phyloP scores from a whole-genome alignment of 2,797 vertebrate genomes.

The Pseudochaenichthys georgianus region DNA sequence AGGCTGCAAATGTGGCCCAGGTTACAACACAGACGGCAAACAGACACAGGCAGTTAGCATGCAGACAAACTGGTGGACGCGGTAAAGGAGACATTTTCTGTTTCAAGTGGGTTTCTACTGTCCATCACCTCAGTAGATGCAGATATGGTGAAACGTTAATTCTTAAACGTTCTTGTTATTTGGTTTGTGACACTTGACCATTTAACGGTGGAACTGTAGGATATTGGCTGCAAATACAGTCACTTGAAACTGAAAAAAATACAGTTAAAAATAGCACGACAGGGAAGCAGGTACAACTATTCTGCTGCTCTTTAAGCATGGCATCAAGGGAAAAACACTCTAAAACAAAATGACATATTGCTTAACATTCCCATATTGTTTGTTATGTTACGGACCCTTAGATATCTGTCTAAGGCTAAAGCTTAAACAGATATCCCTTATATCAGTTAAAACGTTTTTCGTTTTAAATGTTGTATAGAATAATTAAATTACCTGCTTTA shows the following conservation, averaged over 20 bases:
- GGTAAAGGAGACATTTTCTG: conserved; percentile 63
- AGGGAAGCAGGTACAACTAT: conserved; percentile 40
- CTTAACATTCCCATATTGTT: conserved; percentile 15
- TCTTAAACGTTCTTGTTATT: conserved; percentile 24
- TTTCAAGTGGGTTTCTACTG: conserved; percentile 57
- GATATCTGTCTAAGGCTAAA: neutral
- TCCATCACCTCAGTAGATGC: conserved; percentile 29
- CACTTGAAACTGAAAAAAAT: conserved; percentile 65
- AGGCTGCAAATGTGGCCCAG: conserved; percentile 70
- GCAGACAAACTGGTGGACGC: conserved; percentile 77
- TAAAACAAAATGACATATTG: conserved; percentile 31
- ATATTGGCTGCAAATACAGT: conserved; percentile 30
- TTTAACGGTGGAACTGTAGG: conserved; percentile 3
- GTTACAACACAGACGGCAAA: conserved; percentile 71
- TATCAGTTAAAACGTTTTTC: conserved; percentile 5
- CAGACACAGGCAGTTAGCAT: conserved; percentile 85
- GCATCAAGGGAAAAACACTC: conserved; percentile 25
- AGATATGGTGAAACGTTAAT: conserved; percentile 25
- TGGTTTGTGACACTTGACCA: conserved; percentile 1
- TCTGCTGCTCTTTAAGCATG: conserved; percentile 44
- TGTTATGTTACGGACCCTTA: neutral
- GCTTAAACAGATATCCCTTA: neutral
- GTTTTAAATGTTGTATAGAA: neutral
- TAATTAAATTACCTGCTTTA: neutral
- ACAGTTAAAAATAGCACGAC: conserved; percentile 51